A percentile compares a stretch with the other conserved stretches of the same genome.
Conservation (phyloP, 2,113 vertebrate species). For the Herpetotheres cachinnans region DNA sequence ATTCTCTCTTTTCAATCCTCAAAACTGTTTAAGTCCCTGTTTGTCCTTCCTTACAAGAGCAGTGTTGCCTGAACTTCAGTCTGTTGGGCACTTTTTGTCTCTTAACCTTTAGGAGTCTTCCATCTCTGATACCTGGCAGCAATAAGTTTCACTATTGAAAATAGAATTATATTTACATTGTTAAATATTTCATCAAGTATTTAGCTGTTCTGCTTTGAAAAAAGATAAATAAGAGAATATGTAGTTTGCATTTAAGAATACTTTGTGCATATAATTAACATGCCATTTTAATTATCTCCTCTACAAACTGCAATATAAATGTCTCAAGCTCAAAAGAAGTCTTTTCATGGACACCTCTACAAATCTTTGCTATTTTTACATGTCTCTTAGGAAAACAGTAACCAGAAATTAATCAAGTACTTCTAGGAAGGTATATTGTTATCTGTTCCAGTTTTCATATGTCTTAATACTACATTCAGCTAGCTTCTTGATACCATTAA, state of each 20-base stretch:
- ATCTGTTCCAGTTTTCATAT: not conserved
- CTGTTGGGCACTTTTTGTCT: not conserved
- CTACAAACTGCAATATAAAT: too few relatives aligned
- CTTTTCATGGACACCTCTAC: not conserved
- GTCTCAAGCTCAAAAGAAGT: not conserved
- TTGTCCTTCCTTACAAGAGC: not conserved
- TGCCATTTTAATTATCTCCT: not conserved
- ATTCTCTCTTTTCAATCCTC: not conserved
- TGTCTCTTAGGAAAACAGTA: not conserved
- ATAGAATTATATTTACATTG: not conserved
- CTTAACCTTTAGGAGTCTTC: not conserved
- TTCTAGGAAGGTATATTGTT: not conserved
- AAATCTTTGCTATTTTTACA: not conserved
- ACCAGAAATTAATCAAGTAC: not conserved
- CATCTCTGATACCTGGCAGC: not conserved
- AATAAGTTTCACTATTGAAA: not conserved
- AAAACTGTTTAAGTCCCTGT: not conserved
- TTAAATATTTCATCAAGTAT: not conserved
- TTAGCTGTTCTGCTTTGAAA: not conserved
- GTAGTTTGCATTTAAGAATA: not conserved
- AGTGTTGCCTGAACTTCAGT: not conserved
- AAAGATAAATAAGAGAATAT: not conserved
- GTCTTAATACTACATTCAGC: not conserved
- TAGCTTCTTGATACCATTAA: not conserved
- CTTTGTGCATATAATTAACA: not conserved